These are phyloP conservation scores for Nesometra sesokonis DNA, from an alignment of 35 echinoderm and acorn worm species.

Conservation along the genomic window DNA sequence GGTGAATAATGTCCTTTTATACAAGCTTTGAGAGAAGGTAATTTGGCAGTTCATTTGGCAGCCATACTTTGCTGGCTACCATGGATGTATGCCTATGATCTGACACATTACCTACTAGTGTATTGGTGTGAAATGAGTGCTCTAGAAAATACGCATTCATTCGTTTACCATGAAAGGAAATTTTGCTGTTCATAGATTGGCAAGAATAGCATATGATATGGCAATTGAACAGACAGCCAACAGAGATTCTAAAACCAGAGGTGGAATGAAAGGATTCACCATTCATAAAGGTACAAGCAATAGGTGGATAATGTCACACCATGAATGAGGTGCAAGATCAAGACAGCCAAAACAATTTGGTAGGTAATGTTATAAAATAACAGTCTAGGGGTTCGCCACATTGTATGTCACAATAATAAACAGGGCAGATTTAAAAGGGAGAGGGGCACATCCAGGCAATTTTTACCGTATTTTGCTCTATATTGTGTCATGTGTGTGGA, in stretches of 20 bases:
- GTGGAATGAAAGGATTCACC: constrained; percentile 44
- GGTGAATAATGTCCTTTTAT: constrained; percentile 13
- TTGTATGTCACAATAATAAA: no score
- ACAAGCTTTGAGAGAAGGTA: not conserved
- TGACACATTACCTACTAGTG: not conserved
- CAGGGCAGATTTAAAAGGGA: no score
- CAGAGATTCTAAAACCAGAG: constrained; percentile 43
- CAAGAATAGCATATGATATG: constrained; percentile 26
- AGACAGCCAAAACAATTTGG: no score
- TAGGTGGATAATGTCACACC: constrained; percentile 48
- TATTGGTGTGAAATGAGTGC: not conserved
- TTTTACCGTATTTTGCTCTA: no score
- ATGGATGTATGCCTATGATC: constrained; percentile 18
- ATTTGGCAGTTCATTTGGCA: not conserved
- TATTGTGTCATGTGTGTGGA: no score
- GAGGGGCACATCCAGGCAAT: no score
- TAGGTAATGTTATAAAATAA: no score
- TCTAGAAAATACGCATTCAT: not conserved
- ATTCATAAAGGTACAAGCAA: constrained; percentile 23
- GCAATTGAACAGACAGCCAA: constrained; percentile 57
- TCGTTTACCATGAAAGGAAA: constrained; percentile 14
- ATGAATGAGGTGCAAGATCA: constrained; percentile 40
- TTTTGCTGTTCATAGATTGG: constrained; percentile 39
- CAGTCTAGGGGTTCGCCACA: no score
- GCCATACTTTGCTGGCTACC: not conserved